These are phyloP conservation scores for Trogon surrucura DNA, from an alignment of 2,113 vertebrate species.

Conservation along the genomic window DNA sequence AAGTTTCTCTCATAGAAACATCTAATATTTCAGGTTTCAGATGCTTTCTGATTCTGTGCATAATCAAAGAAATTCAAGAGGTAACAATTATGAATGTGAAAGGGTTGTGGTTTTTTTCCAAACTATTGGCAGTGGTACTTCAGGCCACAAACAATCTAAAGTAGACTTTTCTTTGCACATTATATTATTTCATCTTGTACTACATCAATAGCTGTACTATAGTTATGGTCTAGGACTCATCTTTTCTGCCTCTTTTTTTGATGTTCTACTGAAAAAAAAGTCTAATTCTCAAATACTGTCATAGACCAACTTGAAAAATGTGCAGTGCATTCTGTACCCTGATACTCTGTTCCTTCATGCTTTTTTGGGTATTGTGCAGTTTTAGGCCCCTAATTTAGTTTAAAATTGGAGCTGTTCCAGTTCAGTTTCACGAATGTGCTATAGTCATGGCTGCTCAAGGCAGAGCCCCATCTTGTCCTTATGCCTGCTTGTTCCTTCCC, in stretches of 20 bases:
- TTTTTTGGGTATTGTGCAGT: background rate
- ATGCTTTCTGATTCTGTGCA: background rate
- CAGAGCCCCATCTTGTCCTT: background rate
- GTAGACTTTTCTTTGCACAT: background rate
- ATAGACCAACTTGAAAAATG: background rate
- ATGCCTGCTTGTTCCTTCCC: background rate
- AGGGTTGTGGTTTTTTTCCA: background rate
- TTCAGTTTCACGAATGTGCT: background rate
- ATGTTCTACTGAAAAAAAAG: background rate
- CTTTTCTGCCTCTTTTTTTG: background rate
- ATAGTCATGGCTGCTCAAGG: background rate
- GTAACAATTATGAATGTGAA: accelerated
- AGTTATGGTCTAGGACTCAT: background rate
- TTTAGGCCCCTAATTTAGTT: background rate
- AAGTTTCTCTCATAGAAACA: background rate
- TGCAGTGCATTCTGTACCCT: background rate
- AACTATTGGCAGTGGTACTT: background rate
- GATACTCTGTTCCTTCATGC: background rate
- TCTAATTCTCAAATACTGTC: background rate
- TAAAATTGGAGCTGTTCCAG: background rate
- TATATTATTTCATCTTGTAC: background rate
- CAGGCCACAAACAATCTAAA: background rate
- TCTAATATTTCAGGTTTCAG: background rate
- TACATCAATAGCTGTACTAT: background rate
- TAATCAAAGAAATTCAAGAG: background rate